Base-by-base conservation (phyloP, 2,113 vertebrate genomes). In the Origma solitaria region DNA sequence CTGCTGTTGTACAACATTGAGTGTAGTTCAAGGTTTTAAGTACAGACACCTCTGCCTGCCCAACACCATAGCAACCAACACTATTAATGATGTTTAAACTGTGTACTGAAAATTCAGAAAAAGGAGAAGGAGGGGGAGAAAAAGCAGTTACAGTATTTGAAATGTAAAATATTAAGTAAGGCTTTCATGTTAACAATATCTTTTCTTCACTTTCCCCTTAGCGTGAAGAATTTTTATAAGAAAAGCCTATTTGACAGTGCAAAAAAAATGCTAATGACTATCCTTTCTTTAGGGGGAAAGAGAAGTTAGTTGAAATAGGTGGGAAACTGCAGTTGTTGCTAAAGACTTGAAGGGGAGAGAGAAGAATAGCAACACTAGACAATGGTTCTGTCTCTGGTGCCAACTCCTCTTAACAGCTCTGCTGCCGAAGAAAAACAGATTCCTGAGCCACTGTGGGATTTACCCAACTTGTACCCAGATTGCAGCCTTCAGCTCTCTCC, bases 271-370 rank as follows among this genome's bases (percentile, higher is more conserved):
- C 88, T 95, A 97, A 96, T 97, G 51, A 86, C 71, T 92, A 44
- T 75, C 57, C 37, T 96, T 94, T 95, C 94, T 97, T 92, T 54
- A 95, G 84, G 83, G 81, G 89, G 53, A 94, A 95, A 92, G 81
- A 94, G 81, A 68, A 96, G 73, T 97, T 95, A 96, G 73, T 71
- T 89, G 84, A 95, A 97, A 92, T 95, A 91, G 94, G 96, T 95
- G 94, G 95, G 88, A 96, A 96, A 95, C 73, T 94, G 91, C 65
- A 82, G 86, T 95, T 82, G 70, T 82, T 95, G 69, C 91, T 92
- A 79, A 91, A 92, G 86, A 64, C 86, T 95, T 92, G 78, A 82
- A 89, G 84, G 60, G 49, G 56, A 84, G 53, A 57, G 91, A 76
- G 77, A 92, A 95, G 91, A 96, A 95, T 76, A 97, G 73, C 45